phyloP scores from a whole-genome alignment of 2,797 vertebrate species.

The Gobio occitaniae region DNA sequence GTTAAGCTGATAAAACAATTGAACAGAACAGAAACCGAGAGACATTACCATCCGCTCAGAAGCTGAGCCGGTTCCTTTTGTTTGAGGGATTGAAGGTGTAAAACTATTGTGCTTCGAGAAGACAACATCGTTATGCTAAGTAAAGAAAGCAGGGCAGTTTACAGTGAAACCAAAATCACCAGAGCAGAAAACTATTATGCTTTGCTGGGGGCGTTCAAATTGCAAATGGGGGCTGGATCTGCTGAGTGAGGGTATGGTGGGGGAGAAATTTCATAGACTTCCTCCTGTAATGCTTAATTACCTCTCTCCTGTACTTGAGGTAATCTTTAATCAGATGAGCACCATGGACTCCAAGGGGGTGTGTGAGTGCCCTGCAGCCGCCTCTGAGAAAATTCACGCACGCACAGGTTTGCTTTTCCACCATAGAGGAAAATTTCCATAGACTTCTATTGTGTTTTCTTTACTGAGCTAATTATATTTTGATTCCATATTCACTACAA shows the following conservation, averaged over 20 bases:
- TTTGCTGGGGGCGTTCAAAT: constrained; percentile 19
- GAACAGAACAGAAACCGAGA: constrained; percentile 44
- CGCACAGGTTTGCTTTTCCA: background rate
- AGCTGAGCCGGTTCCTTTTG: constrained; percentile 4
- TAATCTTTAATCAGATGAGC: constrained; percentile 47
- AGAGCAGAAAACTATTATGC: constrained; percentile 10
- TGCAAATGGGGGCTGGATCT: constrained; percentile 27
- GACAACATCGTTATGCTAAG: constrained; percentile 33
- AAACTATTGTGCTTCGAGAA: constrained; percentile 9
- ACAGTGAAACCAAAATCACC: constrained; percentile 28
- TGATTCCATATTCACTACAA: background rate
- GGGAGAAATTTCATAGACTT: constrained; percentile 23
- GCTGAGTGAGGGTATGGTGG: constrained; percentile 1
- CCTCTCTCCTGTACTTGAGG: constrained; percentile 39
- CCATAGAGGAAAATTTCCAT: background rate
- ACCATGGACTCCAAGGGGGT: constrained; percentile 27
- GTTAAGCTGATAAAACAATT: constrained; percentile 42
- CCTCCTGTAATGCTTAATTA: constrained; percentile 39
- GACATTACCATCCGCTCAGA: background rate
- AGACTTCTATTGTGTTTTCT: background rate
- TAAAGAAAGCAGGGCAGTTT: constrained; percentile 14
- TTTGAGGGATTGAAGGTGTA: constrained; percentile 3
- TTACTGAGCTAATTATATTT: background rate
- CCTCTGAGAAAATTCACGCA: constrained; percentile 16
- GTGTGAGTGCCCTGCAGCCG: background rate